A percentile compares a stretch with the other conserved stretches of the same genome.
phyloP scores from a whole-genome alignment of 1,140 invertebrate genomes.

The Drosophila kikkawai region DNA sequence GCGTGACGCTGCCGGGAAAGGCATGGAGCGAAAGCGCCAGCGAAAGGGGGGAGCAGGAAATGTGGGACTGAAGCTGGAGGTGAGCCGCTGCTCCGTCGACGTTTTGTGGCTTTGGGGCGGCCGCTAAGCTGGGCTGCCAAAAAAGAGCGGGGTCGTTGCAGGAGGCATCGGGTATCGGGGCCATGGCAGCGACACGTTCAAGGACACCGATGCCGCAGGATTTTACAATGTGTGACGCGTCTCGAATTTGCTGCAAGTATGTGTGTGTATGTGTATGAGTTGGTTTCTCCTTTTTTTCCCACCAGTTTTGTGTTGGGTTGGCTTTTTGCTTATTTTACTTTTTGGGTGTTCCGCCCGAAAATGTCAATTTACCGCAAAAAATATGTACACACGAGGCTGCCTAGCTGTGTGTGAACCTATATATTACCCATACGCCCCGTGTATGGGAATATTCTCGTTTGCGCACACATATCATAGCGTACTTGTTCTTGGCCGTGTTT shows the following conservation, averaged over 20 bases:
- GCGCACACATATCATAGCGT: slow-evolving; percentile 42
- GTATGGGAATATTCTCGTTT: slow-evolving; percentile 31
- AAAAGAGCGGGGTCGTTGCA: slow-evolving; percentile 27
- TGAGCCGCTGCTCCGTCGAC: slow-evolving; percentile 24
- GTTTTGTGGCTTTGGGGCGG: slow-evolving; percentile 64
- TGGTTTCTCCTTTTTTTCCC: slow-evolving; percentile 13
- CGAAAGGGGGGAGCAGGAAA: not conserved
- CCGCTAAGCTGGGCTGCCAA: slow-evolving; percentile 72
- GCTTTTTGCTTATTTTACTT: slow-evolving; percentile 43
- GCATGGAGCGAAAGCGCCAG: not conserved
- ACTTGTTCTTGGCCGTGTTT: slow-evolving; percentile 54
- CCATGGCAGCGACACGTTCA: slow-evolving; percentile 68
- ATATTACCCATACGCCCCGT: slow-evolving; percentile 47
- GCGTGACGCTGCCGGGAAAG: slow-evolving; percentile 53
- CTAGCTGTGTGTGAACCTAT: slow-evolving; percentile 24
- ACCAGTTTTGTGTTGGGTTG: slow-evolving; percentile 20
- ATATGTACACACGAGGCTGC: slow-evolving; percentile 17
- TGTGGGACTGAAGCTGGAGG: slow-evolving; percentile 3
- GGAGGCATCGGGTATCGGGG: slow-evolving; percentile 3
- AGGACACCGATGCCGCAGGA: slow-evolving; percentile 62
- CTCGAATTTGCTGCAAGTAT: slow-evolving; percentile 48
- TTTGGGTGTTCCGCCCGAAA: slow-evolving; percentile 40
- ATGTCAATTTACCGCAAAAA: slow-evolving; percentile 71
- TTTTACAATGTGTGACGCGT: slow-evolving; percentile 74
- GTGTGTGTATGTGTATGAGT: not conserved